A percentile compares a stretch with the other conserved stretches of the same genome.
These are phyloP conservation scores for Sebastes umbrosus DNA, from an alignment of 2,797 vertebrate genomes.

Conservation along the genomic window DNA sequence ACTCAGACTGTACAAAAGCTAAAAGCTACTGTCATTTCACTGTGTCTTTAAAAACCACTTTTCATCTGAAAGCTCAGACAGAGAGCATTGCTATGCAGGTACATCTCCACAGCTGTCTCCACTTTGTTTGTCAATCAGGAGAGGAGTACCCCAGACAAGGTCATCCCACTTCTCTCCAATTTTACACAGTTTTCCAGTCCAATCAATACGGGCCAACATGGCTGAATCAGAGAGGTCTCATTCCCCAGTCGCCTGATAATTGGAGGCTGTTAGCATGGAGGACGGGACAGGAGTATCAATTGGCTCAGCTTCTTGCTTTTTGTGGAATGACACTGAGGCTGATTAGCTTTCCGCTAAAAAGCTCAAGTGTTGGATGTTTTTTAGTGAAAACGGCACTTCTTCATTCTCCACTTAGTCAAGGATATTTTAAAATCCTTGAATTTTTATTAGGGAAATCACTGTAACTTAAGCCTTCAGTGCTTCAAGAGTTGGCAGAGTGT, in stretches of 20 bases:
- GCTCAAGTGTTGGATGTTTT: neutral
- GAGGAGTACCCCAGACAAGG: conserved; percentile 51
- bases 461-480: neutral
- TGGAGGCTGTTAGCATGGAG: conserved; percentile 44
- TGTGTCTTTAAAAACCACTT: neutral
- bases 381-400: neutral
- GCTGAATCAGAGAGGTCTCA: conserved; percentile 45
- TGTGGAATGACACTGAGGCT: neutral
- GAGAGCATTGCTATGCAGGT: conserved; percentile 29
- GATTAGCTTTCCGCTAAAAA: neutral
- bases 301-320: neutral
- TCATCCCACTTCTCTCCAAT: conserved; percentile 45
- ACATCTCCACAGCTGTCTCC: neutral
- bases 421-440: neutral
- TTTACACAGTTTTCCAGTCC: conserved; percentile 44
- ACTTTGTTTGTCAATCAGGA: conserved; percentile 47
- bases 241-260: conserved; percentile 49
- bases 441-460: neutral
- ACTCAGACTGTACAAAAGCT: neutral
- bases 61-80: neutral
- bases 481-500: neutral
- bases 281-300: conserved; percentile 19
- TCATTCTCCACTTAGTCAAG: neutral
- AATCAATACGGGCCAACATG: conserved; percentile 61
- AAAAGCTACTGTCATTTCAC: neutral